A percentile compares a stretch with the other conserved stretches of the same genome.
Conservation (phyloP, 2,113 vertebrate genomes). For the Panthera tigris region DNA sequence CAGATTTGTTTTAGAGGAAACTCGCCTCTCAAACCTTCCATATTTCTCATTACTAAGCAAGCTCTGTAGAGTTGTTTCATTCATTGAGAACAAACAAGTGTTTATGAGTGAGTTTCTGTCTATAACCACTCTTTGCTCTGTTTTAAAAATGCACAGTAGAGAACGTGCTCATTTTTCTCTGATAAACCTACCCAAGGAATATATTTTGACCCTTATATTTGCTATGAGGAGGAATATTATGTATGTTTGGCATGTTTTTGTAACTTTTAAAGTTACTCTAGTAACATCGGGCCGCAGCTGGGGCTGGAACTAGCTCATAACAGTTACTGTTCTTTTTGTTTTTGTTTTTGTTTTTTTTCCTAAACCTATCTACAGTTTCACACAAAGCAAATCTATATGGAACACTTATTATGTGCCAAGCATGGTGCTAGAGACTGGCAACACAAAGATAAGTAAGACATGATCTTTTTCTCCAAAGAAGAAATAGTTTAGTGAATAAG, state of each 20-base stretch:
- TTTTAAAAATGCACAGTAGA: background rate
- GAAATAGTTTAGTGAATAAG: background rate
- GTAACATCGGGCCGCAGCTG: background rate
- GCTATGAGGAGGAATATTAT: background rate
- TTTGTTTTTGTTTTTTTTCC: background rate
- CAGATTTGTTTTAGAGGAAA: background rate
- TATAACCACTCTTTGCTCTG: background rate
- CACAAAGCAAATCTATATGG: background rate
- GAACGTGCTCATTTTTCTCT: background rate
- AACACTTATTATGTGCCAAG: background rate
- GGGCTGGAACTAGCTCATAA: background rate
- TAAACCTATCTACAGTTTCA: background rate
- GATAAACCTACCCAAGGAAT: background rate
- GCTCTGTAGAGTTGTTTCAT: background rate
- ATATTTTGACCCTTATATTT: background rate
- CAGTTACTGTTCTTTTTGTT: background rate
- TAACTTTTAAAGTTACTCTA: background rate
- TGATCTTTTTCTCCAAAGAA: background rate
- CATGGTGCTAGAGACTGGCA: background rate
- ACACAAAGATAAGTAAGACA: background rate
- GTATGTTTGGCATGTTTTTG: background rate
- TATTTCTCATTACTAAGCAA: background rate
- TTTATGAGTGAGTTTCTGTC: background rate
- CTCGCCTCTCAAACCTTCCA: background rate
- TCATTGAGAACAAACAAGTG: background rate